These are phyloP conservation scores for Nineta flava DNA, from an alignment of 2,888 invertebrate species.

Conservation along the genomic window DNA sequence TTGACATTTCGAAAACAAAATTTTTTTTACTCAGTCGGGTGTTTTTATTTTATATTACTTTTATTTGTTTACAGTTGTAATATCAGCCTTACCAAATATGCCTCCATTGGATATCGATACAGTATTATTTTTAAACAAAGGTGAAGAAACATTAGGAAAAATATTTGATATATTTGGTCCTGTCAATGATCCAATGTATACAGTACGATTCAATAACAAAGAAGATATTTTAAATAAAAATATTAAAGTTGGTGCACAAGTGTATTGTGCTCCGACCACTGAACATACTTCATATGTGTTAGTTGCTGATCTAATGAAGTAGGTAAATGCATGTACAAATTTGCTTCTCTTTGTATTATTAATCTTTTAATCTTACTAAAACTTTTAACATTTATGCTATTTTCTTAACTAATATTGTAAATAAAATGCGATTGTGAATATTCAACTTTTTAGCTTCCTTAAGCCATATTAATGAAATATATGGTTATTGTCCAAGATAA, in stretches of 20 bases:
- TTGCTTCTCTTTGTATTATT: no score
- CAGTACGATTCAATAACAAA: conserved; percentile 72
- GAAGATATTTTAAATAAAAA: conserved; percentile 57
- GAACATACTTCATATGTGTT: conserved; percentile 63
- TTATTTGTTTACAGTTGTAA: conserved; percentile 43
- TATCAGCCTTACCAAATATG: conserved; percentile 51
- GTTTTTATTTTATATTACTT: neutral
- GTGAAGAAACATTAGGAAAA: conserved; percentile 56
- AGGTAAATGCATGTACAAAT: neutral
- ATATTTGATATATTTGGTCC: conserved; percentile 87
- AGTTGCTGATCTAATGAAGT: conserved; percentile 25
- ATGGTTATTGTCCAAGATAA: no score
- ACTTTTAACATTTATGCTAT: no score
- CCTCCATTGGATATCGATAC: conserved; percentile 77
- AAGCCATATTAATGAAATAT: no score
- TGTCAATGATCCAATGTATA: conserved; percentile 72
- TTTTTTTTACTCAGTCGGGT: no score
- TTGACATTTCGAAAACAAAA: no score
- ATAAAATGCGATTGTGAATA: no score
- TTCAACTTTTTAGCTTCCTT: no score
- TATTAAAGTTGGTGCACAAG: conserved; percentile 48
- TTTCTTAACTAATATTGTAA: no score
- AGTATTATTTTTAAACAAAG: conserved; percentile 68
- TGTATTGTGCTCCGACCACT: conserved; percentile 71
- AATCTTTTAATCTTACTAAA: no score